These are phyloP conservation scores for Aphidius gifuensis DNA, from an alignment of 1,140 invertebrate species.

Conservation along the genomic window DNA sequence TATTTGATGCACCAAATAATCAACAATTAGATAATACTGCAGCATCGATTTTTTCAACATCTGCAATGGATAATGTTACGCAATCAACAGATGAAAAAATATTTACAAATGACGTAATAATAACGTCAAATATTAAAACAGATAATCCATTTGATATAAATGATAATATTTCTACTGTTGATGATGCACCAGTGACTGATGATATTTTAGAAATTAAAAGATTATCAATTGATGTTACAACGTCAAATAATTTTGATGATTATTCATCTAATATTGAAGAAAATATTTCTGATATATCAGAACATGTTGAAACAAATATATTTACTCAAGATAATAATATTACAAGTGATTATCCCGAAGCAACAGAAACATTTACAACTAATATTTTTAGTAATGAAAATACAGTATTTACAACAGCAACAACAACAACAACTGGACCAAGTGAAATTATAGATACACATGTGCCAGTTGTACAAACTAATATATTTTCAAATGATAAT, in stretches of 20 bases:
- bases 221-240: constrained; percentile 25
- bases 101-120: constrained; percentile 6
- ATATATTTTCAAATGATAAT: constrained; percentile 36
- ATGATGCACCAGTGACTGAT: constrained; percentile 22
- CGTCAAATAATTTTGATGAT: constrained; percentile 32
- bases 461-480: constrained; percentile 18
- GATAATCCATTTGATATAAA: constrained; percentile 40
- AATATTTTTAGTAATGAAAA: constrained; percentile 17
- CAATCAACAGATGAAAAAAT: constrained; percentile 20
- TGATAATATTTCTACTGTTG: too few relatives aligned
- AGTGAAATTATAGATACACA: constrained; percentile 3
- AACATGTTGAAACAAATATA: not conserved
- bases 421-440: not conserved
- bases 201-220: constrained; percentile 31
- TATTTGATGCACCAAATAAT: constrained; percentile 43
- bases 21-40: constrained; percentile 33
- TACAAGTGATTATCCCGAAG: constrained; percentile 14
- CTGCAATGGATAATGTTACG: constrained; percentile 18
- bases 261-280: not conserved
- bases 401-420: constrained; percentile 14
- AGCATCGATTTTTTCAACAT: constrained; percentile 39
- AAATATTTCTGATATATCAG: not conserved
- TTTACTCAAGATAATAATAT: constrained; percentile 1
- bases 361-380: not conserved
- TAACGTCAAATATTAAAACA: constrained; percentile 25